Conservation (phyloP, 2,113 vertebrate genomes). For the Sitta europaea region DNA sequence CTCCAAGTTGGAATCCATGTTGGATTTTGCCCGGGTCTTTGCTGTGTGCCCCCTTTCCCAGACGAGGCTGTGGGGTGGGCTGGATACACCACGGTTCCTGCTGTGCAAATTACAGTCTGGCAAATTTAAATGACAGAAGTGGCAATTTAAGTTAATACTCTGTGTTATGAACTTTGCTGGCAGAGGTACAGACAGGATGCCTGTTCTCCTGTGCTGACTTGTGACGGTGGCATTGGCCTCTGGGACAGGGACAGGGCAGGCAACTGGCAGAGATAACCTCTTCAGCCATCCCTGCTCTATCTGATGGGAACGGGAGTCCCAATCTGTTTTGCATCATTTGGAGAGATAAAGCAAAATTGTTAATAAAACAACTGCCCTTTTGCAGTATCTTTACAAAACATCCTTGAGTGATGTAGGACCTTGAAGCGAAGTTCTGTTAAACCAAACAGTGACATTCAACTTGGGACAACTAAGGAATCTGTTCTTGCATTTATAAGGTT, state of each 20-base stretch:
- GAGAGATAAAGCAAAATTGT: neutral
- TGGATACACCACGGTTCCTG: accelerated
- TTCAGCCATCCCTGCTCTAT: neutral
- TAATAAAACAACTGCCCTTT: neutral
- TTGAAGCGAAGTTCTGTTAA: neutral
- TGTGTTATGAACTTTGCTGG: neutral
- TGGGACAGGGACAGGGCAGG: neutral
- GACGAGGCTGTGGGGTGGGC: neutral
- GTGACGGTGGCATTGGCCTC: neutral
- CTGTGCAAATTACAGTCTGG: neutral
- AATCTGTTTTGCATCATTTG: neutral
- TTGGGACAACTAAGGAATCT: neutral
- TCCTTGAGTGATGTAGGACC: neutral
- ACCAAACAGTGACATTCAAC: neutral
- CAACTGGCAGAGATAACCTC: neutral
- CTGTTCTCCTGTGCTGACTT: neutral
- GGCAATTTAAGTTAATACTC: neutral
- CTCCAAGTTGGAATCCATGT: accelerated
- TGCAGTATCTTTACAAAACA: neutral
- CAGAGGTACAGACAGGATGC: neutral
- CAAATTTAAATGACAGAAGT: neutral
- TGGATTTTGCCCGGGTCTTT: neutral
- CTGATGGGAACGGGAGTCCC: neutral
- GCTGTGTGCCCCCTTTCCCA: neutral
- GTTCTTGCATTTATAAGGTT: neutral